Conservation (phyloP, 2,888 invertebrate species). For the Alentia gelatinosa region DNA sequence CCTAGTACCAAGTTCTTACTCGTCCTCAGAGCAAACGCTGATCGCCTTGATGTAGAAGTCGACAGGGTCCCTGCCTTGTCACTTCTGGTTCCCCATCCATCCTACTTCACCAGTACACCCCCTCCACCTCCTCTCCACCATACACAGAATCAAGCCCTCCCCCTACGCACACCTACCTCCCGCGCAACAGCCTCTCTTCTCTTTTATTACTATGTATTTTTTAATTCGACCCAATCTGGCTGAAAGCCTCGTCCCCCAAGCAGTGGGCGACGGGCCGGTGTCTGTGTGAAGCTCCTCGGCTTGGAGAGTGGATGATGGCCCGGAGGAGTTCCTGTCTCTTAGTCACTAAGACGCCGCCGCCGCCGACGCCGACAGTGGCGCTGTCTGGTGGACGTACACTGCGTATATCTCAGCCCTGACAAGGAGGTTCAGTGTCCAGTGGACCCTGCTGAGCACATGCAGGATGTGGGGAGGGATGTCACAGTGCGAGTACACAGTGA, state of each 20-base stretch:
- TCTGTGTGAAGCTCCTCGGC: not conserved
- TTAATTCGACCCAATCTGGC: not conserved
- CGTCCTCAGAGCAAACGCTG: not conserved
- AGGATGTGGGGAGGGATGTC: too few species aligned
- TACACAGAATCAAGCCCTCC: too few species aligned
- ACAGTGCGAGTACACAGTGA: too few species aligned
- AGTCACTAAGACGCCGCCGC: too few species aligned
- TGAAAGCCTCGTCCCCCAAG: conserved; percentile 25
- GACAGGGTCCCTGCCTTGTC: not conserved
- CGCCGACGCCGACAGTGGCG: too few species aligned
- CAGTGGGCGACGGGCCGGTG: too few species aligned
- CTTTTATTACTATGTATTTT: not conserved
- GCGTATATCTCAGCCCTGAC: too few species aligned
- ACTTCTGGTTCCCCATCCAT: not conserved
- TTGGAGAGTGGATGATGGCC: not conserved
- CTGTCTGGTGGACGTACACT: too few species aligned
- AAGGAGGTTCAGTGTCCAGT: too few species aligned
- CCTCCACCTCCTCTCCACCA: not conserved
- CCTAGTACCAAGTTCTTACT: too few species aligned
- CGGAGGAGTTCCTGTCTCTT: conserved; percentile 1
- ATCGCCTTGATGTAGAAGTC: conserved; percentile 5
- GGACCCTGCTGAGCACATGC: too few species aligned
- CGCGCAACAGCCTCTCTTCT: not conserved
- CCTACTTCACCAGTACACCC: not conserved
- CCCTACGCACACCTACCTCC: not conserved